Evolutionary conservation across 2,888 invertebrate genomes (phyloP).

Genomic region (Acronicta leporina): DNA sequence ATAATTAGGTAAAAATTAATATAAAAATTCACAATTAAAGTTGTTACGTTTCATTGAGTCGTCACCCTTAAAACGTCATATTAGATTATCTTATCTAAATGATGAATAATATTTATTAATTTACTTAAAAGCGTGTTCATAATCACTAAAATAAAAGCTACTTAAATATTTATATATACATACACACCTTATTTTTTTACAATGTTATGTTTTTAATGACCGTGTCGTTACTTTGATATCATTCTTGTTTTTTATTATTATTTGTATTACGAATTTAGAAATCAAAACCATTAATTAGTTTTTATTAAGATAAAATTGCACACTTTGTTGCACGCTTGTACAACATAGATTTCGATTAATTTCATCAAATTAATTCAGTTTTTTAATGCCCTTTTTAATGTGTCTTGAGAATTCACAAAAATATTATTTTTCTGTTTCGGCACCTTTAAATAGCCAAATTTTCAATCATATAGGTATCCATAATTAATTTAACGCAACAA

Average conservation of each 20-base stretch:
- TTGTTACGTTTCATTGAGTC: not conserved
- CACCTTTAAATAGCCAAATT: not conserved
- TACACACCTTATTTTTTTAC: constrained; percentile 6
- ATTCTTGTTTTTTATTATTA: too few relatives aligned
- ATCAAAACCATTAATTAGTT: too few relatives aligned
- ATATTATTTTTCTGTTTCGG: too few relatives aligned
- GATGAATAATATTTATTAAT: constrained; percentile 6
- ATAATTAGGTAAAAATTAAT: not conserved
- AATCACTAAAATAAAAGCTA: not conserved
- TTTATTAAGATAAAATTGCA: too few relatives aligned
- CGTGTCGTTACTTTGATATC: too few relatives aligned
- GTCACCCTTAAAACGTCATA: not conserved
- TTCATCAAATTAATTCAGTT: too few relatives aligned
- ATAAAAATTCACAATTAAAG: not conserved
- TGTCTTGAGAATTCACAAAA: too few relatives aligned
- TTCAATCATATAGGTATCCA: not conserved
- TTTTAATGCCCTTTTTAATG: too few relatives aligned
- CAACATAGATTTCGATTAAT: too few relatives aligned
- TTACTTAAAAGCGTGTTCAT: constrained; percentile 1
- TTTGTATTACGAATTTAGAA: too few relatives aligned
- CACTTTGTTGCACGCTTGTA: too few relatives aligned
- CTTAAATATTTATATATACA: constrained; percentile 1
- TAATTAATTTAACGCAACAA: not conserved
- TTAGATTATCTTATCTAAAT: constrained; percentile 8
- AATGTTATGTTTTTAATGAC: not conserved